Percentiles rank a stretch among this genome's conserved stretches.
Evolutionary conservation across 2,797 vertebrate genomes (phyloP).

Genomic region (Danio jaintianensis): DNA sequence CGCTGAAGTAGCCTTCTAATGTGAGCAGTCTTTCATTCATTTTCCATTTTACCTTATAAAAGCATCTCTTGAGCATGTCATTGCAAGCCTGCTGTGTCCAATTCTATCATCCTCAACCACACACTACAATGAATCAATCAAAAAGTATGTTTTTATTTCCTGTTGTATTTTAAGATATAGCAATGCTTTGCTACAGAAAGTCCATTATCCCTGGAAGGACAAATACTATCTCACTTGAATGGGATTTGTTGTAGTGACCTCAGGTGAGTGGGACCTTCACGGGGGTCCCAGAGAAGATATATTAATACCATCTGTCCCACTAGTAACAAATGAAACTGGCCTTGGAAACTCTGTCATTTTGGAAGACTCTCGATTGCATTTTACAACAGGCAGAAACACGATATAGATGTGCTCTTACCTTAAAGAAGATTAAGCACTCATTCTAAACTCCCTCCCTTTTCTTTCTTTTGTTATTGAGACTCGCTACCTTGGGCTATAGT

Average conservation of each 20-base stretch:
- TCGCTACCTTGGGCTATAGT: conserved; percentile 28
- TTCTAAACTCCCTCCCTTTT: neutral
- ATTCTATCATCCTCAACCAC: neutral
- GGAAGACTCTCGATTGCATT: neutral
- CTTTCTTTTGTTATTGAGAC: conserved; percentile 16
- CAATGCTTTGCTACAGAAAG: neutral
- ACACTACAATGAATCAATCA: neutral
- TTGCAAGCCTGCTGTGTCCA: neutral
- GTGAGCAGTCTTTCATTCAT: neutral
- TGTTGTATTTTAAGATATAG: neutral
- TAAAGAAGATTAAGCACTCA: neutral
- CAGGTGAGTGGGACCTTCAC: neutral
- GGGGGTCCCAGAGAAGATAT: neutral
- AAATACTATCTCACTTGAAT: neutral
- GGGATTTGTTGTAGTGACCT: neutral
- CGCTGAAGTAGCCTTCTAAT: neutral
- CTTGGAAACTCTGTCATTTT: neutral
- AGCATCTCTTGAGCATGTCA: neutral
- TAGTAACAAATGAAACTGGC: neutral
- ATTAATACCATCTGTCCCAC: neutral
- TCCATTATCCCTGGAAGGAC: neutral
- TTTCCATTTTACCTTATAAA: neutral
- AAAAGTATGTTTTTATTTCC: neutral
- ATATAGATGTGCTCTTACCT: conserved; percentile 6
- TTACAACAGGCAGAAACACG: conserved; percentile 22